A percentile compares a stretch with the other conserved stretches of the same genome.
These are phyloP conservation scores for Enteromius afrohamiltoni DNA, from an alignment of 2,797 vertebrate species.

Conservation along the genomic window DNA sequence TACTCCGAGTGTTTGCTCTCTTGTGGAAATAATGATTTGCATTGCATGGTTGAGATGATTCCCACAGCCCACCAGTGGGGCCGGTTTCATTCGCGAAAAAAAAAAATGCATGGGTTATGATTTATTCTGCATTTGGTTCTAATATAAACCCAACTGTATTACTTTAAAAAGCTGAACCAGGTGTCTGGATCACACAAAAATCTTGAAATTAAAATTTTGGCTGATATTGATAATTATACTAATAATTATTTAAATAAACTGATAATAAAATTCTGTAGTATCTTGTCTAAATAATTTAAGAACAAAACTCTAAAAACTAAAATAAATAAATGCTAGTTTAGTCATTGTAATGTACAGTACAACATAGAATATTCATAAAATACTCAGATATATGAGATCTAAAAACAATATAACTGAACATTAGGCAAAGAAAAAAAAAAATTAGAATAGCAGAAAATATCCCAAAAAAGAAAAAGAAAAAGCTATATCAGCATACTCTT, in stretches of 20 bases:
- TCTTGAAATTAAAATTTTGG: neutral
- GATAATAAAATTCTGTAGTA: neutral
- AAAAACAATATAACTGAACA: neutral
- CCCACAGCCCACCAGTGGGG: conserved; percentile 46
- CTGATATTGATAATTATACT: neutral
- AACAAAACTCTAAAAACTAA: neutral
- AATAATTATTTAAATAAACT: neutral
- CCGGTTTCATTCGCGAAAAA: conserved; percentile 51
- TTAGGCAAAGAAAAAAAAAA: neutral
- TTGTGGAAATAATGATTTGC: conserved; percentile 58
- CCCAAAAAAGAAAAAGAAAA: neutral
- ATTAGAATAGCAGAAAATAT: neutral
- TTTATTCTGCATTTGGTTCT: neutral
- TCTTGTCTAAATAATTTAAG: neutral
- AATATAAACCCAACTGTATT: neutral
- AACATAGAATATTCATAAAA: neutral
- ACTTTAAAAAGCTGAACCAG: too few species aligned
- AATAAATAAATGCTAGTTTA: neutral
- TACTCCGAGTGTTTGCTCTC: conserved; percentile 20
- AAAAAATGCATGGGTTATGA: neutral
- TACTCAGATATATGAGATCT: conserved; percentile 13
- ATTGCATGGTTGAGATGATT: conserved; percentile 60
- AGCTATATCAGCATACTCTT: neutral
- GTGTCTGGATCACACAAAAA: too few species aligned
- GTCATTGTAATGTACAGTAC: neutral